These are phyloP conservation scores for Caenorhabditis latens DNA, from an alignment of 1,140 invertebrate genomes.

Conservation along the genomic window DNA sequence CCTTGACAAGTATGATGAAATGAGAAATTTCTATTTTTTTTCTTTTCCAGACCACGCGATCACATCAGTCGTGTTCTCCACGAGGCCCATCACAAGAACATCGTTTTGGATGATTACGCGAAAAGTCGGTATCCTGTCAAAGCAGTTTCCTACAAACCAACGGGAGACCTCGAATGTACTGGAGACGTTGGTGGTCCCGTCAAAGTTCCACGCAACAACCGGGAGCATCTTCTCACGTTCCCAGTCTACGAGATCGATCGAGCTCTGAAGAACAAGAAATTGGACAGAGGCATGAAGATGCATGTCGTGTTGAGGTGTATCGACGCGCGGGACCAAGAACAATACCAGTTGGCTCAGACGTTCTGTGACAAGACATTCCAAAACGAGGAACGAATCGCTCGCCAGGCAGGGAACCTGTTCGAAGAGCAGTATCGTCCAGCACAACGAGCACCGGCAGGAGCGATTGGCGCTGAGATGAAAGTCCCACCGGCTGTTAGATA, in stretches of 20 bases:
- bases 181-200: constrained; percentile 70
- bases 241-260: constrained; percentile 74
- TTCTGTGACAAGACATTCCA: not conserved
- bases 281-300: constrained; percentile 72
- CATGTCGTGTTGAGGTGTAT: constrained; percentile 9
- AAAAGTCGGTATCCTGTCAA: constrained; percentile 66
- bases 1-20: no score
- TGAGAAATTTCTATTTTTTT: not conserved
- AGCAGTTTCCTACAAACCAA: not conserved
- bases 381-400: not conserved
- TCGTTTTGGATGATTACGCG: constrained; percentile 71
- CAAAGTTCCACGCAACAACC: constrained; percentile 63
- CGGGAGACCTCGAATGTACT: constrained; percentile 56
- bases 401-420: not conserved
- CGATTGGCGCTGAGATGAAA: not conserved
- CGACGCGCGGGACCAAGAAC: not conserved
- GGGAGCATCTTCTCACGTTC: constrained; percentile 70
- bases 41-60: constrained; percentile 69
- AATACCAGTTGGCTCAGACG: not conserved
- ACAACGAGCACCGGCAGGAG: not conserved
- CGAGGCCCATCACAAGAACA: constrained; percentile 69
- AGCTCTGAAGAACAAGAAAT: constrained; percentile 71
- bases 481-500: not conserved
- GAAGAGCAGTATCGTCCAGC: not conserved
- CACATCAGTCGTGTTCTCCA: constrained; percentile 70